Evolutionary conservation across 37 sponge, comb jelly and placozoan genomes (phyloP).

Genomic region (Ianthella basta): DNA sequence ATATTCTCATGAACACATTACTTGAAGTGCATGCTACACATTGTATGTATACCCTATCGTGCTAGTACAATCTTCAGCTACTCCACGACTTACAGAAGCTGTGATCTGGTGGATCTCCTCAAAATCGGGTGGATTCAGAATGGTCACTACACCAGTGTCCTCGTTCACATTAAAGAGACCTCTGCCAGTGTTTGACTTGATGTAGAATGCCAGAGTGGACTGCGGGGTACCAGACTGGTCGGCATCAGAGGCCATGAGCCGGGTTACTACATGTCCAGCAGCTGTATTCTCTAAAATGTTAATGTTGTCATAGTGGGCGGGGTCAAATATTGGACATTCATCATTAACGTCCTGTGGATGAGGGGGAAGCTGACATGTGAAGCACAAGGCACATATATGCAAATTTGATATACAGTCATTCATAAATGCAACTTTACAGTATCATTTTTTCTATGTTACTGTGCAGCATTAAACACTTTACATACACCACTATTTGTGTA

Average conservation of each 20-base stretch:
- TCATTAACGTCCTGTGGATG: conserved; percentile 15
- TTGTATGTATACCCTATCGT: no score
- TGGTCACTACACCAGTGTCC: not conserved
- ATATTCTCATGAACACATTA: no score
- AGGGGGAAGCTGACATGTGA: not conserved
- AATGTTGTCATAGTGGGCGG: conserved; percentile 16
- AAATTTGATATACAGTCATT: not conserved
- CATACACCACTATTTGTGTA: no score
- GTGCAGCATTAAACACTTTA: no score
- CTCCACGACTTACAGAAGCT: not conserved
- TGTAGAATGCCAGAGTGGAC: conserved; percentile 6
- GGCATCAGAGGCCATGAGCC: not conserved
- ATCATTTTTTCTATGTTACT: no score
- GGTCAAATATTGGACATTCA: conserved; percentile 3
- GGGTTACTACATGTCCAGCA: not conserved
- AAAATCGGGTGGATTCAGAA: not conserved
- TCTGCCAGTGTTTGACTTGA: conserved; percentile 23
- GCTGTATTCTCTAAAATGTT: conserved; percentile 1
- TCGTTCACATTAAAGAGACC: conserved; percentile 21
- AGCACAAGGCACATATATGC: not conserved
- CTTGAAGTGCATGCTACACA: no score
- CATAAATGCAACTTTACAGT: no score
- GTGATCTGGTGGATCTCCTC: conserved; percentile 32
- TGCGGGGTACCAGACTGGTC: conserved; percentile 12
- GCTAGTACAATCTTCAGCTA: no score